Evolutionary conservation across 2,888 invertebrate species (phyloP).

Genomic region (Panopea generosa): DNA sequence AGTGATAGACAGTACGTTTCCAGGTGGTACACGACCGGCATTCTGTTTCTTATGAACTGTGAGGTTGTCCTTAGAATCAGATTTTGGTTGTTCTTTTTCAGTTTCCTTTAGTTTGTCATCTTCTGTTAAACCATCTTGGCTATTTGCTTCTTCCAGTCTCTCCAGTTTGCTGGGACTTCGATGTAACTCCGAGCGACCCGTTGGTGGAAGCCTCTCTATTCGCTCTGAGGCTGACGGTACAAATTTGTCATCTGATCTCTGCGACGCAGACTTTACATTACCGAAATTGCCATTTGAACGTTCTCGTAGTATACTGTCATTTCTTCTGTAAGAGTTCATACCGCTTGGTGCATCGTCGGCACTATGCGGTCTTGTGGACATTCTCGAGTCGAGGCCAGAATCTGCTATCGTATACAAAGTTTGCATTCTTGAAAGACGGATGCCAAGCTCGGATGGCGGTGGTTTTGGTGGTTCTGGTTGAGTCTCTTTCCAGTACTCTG

Average conservation of each 20-base stretch:
- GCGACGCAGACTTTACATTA: no score
- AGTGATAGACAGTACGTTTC: no score
- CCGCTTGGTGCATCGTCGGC: conserved; percentile 34
- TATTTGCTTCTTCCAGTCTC: background rate
- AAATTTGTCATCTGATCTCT: no score
- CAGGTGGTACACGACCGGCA: no score
- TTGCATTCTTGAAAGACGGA: conserved; percentile 57
- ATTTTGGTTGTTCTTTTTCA: no score
- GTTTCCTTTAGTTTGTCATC: no score
- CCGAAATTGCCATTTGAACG: no score
- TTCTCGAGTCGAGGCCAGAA: conserved; percentile 61
- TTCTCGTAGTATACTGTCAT: background rate
- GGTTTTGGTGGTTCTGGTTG: conserved; percentile 37
- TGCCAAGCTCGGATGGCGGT: conserved; percentile 47
- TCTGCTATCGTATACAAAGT: conserved; percentile 57
- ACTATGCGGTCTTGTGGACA: conserved; percentile 55
- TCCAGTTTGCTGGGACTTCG: conserved; percentile 19
- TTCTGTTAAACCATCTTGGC: background rate
- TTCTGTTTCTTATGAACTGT: no score
- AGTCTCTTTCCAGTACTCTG: conserved; percentile 60
- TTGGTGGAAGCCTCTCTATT: conserved; percentile 16
- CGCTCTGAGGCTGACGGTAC: no score
- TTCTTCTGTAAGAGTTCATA: background rate
- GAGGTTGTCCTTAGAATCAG: no score
- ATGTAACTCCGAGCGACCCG: conserved; percentile 14